Base-by-base conservation (phyloP, 2,113 vertebrate genomes). In the Ailurus styani region DNA sequence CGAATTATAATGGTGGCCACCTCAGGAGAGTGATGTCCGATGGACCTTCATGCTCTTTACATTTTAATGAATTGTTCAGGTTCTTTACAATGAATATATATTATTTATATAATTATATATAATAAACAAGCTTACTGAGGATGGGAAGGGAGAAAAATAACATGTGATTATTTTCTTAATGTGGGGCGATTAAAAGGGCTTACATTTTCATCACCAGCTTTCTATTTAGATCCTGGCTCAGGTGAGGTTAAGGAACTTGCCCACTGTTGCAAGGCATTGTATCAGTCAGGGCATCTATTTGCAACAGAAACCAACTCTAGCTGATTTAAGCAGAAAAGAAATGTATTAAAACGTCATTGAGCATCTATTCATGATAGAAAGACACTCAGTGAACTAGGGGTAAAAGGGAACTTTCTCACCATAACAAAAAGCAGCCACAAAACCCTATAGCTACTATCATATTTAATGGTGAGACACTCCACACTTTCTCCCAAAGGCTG, bases 341-440 rank as follows among this genome's bases (percentile, higher is more conserved):
- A 93, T 62, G 21, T 93, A 93, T 66, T 87, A 52, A 96, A 96
- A 93, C 78, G 55, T 70, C 82, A 91, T 6, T 78, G 91, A 50
- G 21, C 55, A 52, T 88, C 34, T 94, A 77, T 90, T 96, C n/a
- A 87, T 72, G 66, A 78, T 77, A 83, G 94, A 85, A 96, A 77
- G 82, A 55, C 14, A 75, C 62, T 92, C 66, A 60, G 79, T 6
- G 2, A 95, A 82, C 72, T 62, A 77, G 45, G 54, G 66, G 42
- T 94, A 83, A 89, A 84, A 45, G 45, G 40, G 12, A 79, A 82
- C 40, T 42, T 94, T 29, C 13, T 83, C 79, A 60, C 79, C 20
- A 72, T 78, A 72, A 92, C 60, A 82, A 77, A 90, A n/a, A 86
- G 6, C 29, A 62, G 62, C 62, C 50, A 62, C 2, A 55, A 90